Evolutionary conservation across 2,888 invertebrate genomes (phyloP).

Genomic region (Pyrochroa serraticornis): DNA sequence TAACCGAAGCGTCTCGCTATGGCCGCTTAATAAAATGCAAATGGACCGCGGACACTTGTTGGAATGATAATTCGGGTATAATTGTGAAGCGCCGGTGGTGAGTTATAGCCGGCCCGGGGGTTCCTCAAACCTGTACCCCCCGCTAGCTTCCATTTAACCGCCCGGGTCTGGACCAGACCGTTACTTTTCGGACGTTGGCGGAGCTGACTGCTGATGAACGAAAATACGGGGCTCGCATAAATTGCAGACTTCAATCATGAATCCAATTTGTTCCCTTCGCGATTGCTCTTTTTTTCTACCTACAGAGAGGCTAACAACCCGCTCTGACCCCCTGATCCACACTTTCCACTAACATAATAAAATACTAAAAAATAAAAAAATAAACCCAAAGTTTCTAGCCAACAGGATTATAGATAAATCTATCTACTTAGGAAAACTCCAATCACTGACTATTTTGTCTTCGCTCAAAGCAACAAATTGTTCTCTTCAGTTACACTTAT

Average conservation of each 20-base stretch:
- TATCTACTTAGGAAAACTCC: too few relatives aligned
- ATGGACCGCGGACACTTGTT: constrained; percentile 45
- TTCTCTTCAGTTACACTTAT: too few relatives aligned
- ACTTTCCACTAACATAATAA: too few relatives aligned
- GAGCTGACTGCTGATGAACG: neutral
- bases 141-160: constrained; percentile 43
- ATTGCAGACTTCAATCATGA: constrained; percentile 1
- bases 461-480: too few relatives aligned
- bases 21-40: constrained; percentile 42
- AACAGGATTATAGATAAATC: too few relatives aligned
- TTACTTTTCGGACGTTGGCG: too few relatives aligned
- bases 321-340: too few relatives aligned
- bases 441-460: too few relatives aligned
- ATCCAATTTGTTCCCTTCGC: neutral
- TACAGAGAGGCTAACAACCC: too few relatives aligned
- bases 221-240: neutral
- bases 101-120: constrained; percentile 53
- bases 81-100: constrained; percentile 53
- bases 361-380: too few relatives aligned
- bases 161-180: constrained; percentile 4
- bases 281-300: neutral
- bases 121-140: constrained; percentile 45
- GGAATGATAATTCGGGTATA: constrained; percentile 53
- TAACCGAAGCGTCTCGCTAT: constrained; percentile 38
- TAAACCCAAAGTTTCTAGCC: too few relatives aligned